Evolutionary conservation across 2,888 invertebrate species (phyloP).

Genomic region (Phaonia tiefii): DNA sequence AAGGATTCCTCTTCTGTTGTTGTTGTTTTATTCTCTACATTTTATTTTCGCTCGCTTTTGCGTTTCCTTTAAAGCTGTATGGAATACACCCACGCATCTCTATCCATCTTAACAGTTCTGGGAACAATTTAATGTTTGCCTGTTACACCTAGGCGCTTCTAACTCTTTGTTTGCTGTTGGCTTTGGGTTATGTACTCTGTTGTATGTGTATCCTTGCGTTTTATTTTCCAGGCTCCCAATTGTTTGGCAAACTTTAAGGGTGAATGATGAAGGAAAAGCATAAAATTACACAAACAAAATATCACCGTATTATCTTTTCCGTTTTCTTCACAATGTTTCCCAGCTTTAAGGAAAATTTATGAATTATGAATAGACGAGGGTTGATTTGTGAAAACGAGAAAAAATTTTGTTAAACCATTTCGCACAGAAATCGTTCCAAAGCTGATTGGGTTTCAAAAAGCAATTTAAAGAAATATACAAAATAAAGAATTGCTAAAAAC

Average conservation of each 20-base stretch:
- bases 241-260: slow-evolving; percentile 21
- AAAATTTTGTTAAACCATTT: slow-evolving; percentile 4
- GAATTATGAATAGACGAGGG: slow-evolving; percentile 12
- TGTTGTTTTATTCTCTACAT: not conserved
- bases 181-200: not conserved
- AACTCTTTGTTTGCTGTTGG: not conserved
- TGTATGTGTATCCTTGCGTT: not conserved
- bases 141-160: not conserved
- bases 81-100: slow-evolving; percentile 34
- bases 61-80: no score
- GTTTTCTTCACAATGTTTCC: slow-evolving; percentile 21
- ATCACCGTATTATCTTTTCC: slow-evolving; percentile 3
- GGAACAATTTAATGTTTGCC: slow-evolving; percentile 42
- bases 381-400: not conserved
- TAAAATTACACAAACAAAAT: slow-evolving; percentile 30
- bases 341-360: slow-evolving; percentile 19
- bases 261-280: not conserved
- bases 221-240: slow-evolving; percentile 20
- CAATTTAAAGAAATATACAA: no score
- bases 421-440: slow-evolving; percentile 29
- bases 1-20: no score
- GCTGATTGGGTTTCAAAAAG: no score
- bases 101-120: not conserved
- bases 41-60: slow-evolving; percentile 4
- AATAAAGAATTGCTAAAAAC: no score